Base-by-base conservation (phyloP, 2,888 invertebrate species). In the Ornithoptera priamus region DNA sequence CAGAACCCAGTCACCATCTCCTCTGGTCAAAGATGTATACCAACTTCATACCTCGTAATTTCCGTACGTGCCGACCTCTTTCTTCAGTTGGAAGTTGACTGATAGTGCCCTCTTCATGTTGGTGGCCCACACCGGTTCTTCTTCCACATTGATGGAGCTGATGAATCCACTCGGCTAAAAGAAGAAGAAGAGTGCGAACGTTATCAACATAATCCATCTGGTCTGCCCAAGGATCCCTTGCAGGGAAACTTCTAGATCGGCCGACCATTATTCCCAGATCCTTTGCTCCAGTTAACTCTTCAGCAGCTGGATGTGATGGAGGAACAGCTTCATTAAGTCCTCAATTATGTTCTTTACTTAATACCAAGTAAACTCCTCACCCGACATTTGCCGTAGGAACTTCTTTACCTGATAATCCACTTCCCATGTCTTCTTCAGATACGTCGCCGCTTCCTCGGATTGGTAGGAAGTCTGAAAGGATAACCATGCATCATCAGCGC, bases 91-190 rank as follows among this genome's bases (percentile, higher is more conserved):
- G 46, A 95, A 90, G 73, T 94, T 94, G 20, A 94, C 93, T 1
- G 95, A 94, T 61, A 96, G 88, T 1, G 95, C 95, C 64, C 95
- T 86, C 79, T 95, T 95, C 68, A 96, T 91, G 78, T 96, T 96
- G 30, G 93, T 93, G 0, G 94, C 93, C 95, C 95, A 96, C 1
- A 92, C 86, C 0, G 94, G 93, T 75, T 95, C 95, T 3, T 88
- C 85, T 0, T 81, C 80, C 0, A 90, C 81, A 65, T 87, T 85
- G 20, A 93, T 80, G 0, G 80, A 79, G 6, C 82, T 84, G 4
- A 92, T 85, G 56, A 85, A 83, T 2, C 93, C 92, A 18, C 83
- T 83, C 5, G 85, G 85, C 91, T 92, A 81, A 15, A 84, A 84
- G 70, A 24, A 22, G 5, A 30, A 30, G 30, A 30, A 30, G 30